These are phyloP conservation scores for Sceliomorpha sp. DNA, from an alignment of 2,888 invertebrate genomes.

Conservation along the genomic window DNA sequence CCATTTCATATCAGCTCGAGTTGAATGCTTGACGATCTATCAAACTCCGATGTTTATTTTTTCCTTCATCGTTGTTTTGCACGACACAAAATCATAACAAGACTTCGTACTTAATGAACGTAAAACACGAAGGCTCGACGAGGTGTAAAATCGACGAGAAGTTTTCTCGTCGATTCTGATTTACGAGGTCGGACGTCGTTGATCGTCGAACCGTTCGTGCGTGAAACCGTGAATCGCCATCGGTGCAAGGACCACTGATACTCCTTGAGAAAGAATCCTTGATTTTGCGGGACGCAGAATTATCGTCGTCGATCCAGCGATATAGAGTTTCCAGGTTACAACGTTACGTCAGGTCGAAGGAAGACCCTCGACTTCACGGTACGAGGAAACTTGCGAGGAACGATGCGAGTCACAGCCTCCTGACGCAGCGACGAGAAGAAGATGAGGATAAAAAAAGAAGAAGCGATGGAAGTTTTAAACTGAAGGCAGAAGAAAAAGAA, in stretches of 20 bases:
- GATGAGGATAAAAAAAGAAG: constrained; percentile 39
- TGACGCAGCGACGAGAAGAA: constrained; percentile 22
- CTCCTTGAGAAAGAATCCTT: constrained; percentile 10
- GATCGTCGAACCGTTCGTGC: constrained; percentile 20
- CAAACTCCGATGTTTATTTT: no score
- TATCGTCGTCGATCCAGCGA: constrained; percentile 35
- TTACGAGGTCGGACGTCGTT: constrained; percentile 35
- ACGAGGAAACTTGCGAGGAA: constrained; percentile 33
- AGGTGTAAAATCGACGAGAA: constrained; percentile 36
- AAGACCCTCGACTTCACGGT: constrained; percentile 14
- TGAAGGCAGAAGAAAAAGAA: constrained; percentile 7
- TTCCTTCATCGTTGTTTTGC: no score
- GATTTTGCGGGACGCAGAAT: constrained; percentile 19
- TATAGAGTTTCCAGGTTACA: constrained; percentile 43
- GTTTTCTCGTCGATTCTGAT: constrained; percentile 32
- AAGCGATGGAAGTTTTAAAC: constrained; percentile 8
- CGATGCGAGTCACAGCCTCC: constrained; percentile 16
- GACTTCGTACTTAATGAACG: not conserved
- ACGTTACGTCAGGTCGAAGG: constrained; percentile 21
- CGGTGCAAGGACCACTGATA: not conserved
- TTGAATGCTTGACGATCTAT: no score
- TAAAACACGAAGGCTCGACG: constrained; percentile 12
- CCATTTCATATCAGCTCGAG: no score
- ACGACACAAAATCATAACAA: constrained; percentile 1
- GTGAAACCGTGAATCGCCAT: constrained; percentile 17